phyloP scores from a whole-genome alignment of 2,888 invertebrate genomes.

The Drosophila demipolita region DNA sequence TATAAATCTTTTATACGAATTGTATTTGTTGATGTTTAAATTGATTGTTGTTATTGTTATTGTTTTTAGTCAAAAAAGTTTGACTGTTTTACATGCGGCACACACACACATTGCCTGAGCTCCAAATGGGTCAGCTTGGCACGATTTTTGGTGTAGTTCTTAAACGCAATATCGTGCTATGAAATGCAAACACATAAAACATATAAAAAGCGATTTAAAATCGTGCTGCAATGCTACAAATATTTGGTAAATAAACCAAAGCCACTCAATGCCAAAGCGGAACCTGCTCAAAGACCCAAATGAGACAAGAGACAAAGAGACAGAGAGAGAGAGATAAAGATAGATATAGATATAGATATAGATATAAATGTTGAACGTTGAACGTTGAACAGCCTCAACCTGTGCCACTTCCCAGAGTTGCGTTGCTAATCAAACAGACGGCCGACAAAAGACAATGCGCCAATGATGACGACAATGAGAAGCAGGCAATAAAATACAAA shows the following conservation, averaged over 20 bases:
- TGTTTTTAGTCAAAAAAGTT: slow-evolving; percentile 49
- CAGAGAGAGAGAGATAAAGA: neutral
- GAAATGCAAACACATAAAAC: slow-evolving; percentile 56
- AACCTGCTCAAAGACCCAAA: slow-evolving; percentile 44
- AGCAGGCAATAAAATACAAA: slow-evolving; percentile 67
- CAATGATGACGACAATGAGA: slow-evolving; percentile 59
- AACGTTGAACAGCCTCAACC: slow-evolving; percentile 13
- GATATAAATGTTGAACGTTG: neutral
- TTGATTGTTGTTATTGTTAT: slow-evolving; percentile 51
- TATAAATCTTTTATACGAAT: slow-evolving; percentile 19
- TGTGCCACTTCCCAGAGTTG: slow-evolving; percentile 59
- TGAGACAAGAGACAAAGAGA: slow-evolving; percentile 10
- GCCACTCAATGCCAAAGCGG: slow-evolving; percentile 57
- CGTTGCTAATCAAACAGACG: slow-evolving; percentile 52
- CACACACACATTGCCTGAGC: slow-evolving; percentile 27
- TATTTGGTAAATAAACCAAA: slow-evolving; percentile 56
- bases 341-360: neutral
- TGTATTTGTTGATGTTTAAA: slow-evolving; percentile 28
- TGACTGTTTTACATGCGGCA: slow-evolving; percentile 53
- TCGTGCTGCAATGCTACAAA: slow-evolving; percentile 70
- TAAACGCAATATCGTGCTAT: slow-evolving; percentile 66
- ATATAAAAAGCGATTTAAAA: slow-evolving; percentile 54
- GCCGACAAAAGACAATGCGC: slow-evolving; percentile 39
- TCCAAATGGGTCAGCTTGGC: slow-evolving; percentile 63
- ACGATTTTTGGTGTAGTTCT: slow-evolving; percentile 64